Evolutionary conservation across 1,140 invertebrate species (phyloP), one percentile per base, ranked within the genome.

Genomic region (Potamilus streckersoni): DNA sequence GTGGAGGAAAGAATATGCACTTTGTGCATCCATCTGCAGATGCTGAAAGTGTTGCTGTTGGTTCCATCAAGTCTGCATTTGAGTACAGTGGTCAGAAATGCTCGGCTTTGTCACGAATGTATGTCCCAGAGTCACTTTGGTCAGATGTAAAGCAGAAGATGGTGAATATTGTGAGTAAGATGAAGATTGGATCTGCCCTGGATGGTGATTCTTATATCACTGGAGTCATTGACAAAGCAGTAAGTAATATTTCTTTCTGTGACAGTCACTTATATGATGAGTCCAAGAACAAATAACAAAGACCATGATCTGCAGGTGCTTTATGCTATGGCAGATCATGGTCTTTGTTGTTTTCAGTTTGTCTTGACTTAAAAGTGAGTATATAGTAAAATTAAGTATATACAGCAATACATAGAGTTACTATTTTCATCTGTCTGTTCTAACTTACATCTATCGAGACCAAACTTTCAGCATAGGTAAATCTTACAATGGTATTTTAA

Each of bases 1-100:
- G 97, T 90, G 98, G 98, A 63, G 98, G 98, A 3, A 99, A 99
- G 90, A 99, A 99, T 91, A 99, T 96, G 90, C 98, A 99, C 87
- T 98, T 99, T 87, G 91, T 99, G 27, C 98, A 99, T 91, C 92
- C 94, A 2, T 94, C 95, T 31, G 98, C 97, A 19, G 94, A 99
- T 90, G 91, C 95, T 0, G 91, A 94, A 19, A 93, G 94, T 57
- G 97, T 98, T 57, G 93, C 97, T 0, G 93, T 93, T 58, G 93
- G 93, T 2, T 98, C 98, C 0, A 95, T 99, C 76, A 92, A 94
- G 73, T 95, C 96, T 71, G 93, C 98, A 38, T 99, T 99, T 90
- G 98, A 99, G 91, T 93, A 91, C 87, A 95, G 94, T 86, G 98
- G 98, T 8, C 98, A 99, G 90, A 99, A 99, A 89, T 99, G 98